phyloP scores from a whole-genome alignment of 2,797 vertebrate genomes.

The Australoheros facetus region DNA sequence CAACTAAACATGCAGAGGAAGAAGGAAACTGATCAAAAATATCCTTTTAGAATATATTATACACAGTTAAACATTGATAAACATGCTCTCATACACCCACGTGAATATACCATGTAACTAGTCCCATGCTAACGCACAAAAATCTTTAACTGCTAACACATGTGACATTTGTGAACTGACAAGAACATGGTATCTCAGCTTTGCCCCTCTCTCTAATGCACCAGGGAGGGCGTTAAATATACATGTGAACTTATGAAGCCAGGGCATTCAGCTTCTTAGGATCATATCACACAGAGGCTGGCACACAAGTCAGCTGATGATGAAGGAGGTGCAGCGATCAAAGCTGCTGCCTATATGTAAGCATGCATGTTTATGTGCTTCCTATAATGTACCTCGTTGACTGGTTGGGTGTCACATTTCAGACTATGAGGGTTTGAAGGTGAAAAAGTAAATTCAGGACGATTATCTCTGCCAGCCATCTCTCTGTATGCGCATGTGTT shows the following conservation, averaged over 20 bases:
- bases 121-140: slow-evolving; percentile 44
- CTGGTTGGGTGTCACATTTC: neutral
- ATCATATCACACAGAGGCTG: slow-evolving; percentile 54
- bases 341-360: slow-evolving; percentile 22
- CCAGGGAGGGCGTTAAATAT: slow-evolving; percentile 65
- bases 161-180: slow-evolving; percentile 37
- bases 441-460: neutral
- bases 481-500: fast-evolving
- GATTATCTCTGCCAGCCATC: neutral
- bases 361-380: slow-evolving; percentile 36
- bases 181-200: slow-evolving; percentile 31
- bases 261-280: slow-evolving; percentile 39
- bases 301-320: slow-evolving; percentile 46
- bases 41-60: slow-evolving; percentile 57
- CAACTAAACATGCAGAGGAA: slow-evolving; percentile 12
- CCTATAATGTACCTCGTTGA: neutral
- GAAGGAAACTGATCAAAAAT: slow-evolving; percentile 25
- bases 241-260: slow-evolving; percentile 60
- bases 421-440: neutral
- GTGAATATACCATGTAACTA: slow-evolving; percentile 24
- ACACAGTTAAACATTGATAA: slow-evolving; percentile 63
- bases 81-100: slow-evolving; percentile 12
- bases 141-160: slow-evolving; percentile 46
- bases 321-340: slow-evolving; percentile 52
- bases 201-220: slow-evolving; percentile 62